phyloP scores from a whole-genome alignment of 1,140 invertebrate species.

The Tribolium castaneum region DNA sequence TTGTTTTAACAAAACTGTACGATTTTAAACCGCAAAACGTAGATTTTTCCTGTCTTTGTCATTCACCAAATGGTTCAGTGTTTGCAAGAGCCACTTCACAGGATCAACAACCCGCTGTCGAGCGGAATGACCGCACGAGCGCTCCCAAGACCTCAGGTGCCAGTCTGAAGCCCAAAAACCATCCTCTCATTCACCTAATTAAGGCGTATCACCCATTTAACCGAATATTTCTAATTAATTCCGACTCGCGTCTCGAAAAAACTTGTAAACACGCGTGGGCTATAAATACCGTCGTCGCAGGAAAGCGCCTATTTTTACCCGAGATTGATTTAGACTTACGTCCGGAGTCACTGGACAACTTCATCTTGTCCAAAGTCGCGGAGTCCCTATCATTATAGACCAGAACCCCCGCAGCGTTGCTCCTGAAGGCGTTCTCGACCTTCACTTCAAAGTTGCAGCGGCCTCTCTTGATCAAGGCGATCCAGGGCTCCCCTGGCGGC shows the following conservation, averaged over 20 bases:
- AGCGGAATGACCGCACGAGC: conserved; percentile 13
- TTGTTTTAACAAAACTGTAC: too few relatives aligned
- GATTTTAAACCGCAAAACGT: too few relatives aligned
- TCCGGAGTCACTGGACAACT: conserved; percentile 69
- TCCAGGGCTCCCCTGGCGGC: conserved; percentile 73
- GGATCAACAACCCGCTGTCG: neutral
- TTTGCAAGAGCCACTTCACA: neutral
- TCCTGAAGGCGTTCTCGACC: conserved; percentile 76
- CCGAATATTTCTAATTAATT: neutral
- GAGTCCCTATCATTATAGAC: conserved; percentile 80
- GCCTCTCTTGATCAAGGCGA: conserved; percentile 79
- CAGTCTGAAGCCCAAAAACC: neutral
- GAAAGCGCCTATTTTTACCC: neutral
- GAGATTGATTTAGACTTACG: conserved; percentile 66
- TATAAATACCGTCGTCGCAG: neutral
- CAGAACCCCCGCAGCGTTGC: conserved; percentile 78
- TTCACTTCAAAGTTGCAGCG: conserved; percentile 82
- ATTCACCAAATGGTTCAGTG: neutral
- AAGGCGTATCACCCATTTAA: too few relatives aligned
- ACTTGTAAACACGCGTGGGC: neutral
- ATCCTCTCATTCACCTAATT: neutral
- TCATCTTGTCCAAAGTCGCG: conserved; percentile 77
- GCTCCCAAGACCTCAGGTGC: neutral
- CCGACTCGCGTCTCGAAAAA: neutral
- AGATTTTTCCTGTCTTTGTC: neutral